Evolutionary conservation across 2,113 vertebrate species (phyloP), one percentile per base, ranked within the genome.

Genomic region (Cryptoleucopteryx plumbea): DNA sequence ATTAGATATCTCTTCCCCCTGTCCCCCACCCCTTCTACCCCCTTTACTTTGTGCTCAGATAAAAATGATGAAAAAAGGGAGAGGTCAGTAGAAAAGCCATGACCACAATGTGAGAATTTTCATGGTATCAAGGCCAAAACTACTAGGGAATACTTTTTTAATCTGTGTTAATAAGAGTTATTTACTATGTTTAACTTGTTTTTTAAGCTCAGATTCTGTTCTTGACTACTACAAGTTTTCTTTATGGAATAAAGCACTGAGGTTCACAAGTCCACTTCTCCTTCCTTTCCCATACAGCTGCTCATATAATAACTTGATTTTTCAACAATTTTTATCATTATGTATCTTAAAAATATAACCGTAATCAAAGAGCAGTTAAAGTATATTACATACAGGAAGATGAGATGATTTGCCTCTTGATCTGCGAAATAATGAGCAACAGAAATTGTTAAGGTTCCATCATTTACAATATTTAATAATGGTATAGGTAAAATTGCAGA

Each of bases 21-120:
- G 9, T 3, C 50, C 4, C 9, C 2, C 4, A 2, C 50, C 11
- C 3, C 1, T 14, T 13, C 3, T 7, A 8, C 3, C 2, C 0
- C 0, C 13, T 26, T 40, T 65, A 56, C 16, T 61, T 70, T 81
- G 13, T 66, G 18, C 4, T 36, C 7, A 42, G 25, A 63, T 38
- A 61, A 50, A 91, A 83, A n/a, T 25, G 0, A 34, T 34, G 6
- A 17, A 56, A 72, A 59, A 79, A 38, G 2, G 9, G n/a, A 81
- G 11, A 82, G 2, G 3, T 68, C 16, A 58, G 6, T 50, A 66
- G 48, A 86, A 73, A 81, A 89, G 4, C 2, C 26, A 32, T 32
- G 13, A 47, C 6, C 7, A 19, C 14, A 27, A 3, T 6, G 2
- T 78, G 6, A 53, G 7, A 21, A 4, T 68, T 93, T 86, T 81